A percentile compares a stretch with the other conserved stretches of the same genome.
Evolutionary conservation across 2,113 vertebrate genomes (phyloP).

Genomic region (western clawed frog (Xenopus tropicalis)): DNA sequence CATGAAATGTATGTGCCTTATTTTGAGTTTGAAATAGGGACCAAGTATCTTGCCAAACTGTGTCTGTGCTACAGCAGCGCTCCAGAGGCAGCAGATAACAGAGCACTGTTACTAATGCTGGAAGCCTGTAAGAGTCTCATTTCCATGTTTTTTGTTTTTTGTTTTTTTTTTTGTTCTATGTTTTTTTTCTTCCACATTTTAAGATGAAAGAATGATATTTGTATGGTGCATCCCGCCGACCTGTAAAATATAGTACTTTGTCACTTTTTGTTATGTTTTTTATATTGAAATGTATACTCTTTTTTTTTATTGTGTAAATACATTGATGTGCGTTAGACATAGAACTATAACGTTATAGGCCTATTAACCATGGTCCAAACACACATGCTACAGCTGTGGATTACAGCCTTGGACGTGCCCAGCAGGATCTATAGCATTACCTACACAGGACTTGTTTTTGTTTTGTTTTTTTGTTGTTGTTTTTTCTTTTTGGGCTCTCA

Average conservation of each 20-base stretch:
- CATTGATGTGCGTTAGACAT: slow-evolving; percentile 81
- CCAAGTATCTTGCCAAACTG: slow-evolving; percentile 75
- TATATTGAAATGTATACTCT: slow-evolving; percentile 70
- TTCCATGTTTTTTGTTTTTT: slow-evolving; percentile 40
- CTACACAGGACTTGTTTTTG: slow-evolving; percentile 58
- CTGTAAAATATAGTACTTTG: slow-evolving; percentile 60
- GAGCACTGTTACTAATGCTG: slow-evolving; percentile 62
- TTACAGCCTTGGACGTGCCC: slow-evolving; percentile 64
- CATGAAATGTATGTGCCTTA: slow-evolving; percentile 89
- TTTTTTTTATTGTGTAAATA: slow-evolving; percentile 84
- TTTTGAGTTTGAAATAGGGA: slow-evolving; percentile 71
- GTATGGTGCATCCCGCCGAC: slow-evolving; percentile 64
- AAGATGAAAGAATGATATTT: slow-evolving; percentile 59
- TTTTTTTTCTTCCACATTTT: slow-evolving; percentile 47
- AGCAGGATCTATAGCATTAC: slow-evolving; percentile 63
- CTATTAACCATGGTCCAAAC: slow-evolving; percentile 69
- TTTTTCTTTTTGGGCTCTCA: slow-evolving; percentile 70
- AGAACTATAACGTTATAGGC: slow-evolving; percentile 68
- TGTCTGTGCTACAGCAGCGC: slow-evolving; percentile 38
- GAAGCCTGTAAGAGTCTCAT: slow-evolving; percentile 58
- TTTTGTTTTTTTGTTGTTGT: slow-evolving; percentile 25
- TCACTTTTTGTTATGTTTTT: slow-evolving; percentile 56
- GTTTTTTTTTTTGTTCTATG: slow-evolving; percentile 49
- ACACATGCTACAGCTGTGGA: slow-evolving; percentile 65
- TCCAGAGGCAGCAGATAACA: slow-evolving; percentile 42